Percentiles rank a stretch among this genome's conserved stretches.
Conservation (phyloP, 2,113 vertebrate species). For the Paratilapia polleni region DNA sequence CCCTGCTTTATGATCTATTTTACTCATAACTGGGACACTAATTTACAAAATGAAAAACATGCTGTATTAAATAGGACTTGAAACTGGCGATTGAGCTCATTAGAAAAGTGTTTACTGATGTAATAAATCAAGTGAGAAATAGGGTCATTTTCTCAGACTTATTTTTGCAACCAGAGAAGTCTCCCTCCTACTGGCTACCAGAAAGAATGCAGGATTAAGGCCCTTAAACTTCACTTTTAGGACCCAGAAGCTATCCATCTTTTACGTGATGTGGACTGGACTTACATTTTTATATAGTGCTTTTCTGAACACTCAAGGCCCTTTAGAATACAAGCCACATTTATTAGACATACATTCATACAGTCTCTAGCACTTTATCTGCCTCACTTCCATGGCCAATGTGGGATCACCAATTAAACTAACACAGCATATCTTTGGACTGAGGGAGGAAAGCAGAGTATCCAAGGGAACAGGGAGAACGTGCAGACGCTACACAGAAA, state of each 20-base stretch:
- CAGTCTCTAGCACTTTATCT: neutral
- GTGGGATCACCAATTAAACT: neutral
- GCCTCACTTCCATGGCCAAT: neutral
- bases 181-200: neutral
- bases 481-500: neutral
- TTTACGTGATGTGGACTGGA: neutral
- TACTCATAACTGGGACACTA: neutral
- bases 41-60: neutral
- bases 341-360: neutral
- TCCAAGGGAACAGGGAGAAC: neutral
- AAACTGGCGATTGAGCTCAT: neutral
- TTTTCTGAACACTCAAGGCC: neutral
- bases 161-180: neutral
- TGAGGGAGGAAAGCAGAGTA: no score
- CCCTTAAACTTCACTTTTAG: neutral
- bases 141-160: neutral
- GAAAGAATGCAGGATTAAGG: neutral
- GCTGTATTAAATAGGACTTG: neutral
- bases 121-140: neutral
- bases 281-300: neutral
- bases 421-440: neutral
- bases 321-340: neutral
- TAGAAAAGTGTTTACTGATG: neutral
- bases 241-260: neutral
- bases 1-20: slow-evolving; percentile 3